These are phyloP conservation scores for Stenodema calcarata DNA, from an alignment of 2,888 invertebrate species.

Conservation along the genomic window DNA sequence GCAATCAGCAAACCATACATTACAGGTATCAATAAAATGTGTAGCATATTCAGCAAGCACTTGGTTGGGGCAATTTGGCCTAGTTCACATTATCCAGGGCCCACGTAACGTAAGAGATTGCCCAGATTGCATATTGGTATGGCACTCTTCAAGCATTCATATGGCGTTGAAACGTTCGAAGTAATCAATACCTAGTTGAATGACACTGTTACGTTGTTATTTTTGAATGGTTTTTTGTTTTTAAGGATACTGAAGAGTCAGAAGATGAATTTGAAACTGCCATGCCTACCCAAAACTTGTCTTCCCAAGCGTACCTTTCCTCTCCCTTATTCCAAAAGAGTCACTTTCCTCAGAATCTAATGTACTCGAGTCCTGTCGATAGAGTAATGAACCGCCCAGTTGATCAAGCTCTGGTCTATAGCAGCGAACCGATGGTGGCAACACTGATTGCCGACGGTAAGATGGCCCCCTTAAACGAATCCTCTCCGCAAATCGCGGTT, in stretches of 20 bases:
- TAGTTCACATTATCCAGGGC: too few relatives aligned
- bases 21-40: too few relatives aligned
- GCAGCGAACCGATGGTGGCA: neutral
- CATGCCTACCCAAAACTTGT: neutral
- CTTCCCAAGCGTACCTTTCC: neutral
- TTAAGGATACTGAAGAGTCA: slow-evolving; percentile 46
- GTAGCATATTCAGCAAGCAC: too few relatives aligned
- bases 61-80: too few relatives aligned
- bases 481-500: neutral
- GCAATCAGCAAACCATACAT: too few relatives aligned
- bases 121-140: too few relatives aligned
- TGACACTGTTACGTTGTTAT: neutral
- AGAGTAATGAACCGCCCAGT: neutral
- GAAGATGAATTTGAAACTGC: slow-evolving; percentile 39
- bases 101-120: too few relatives aligned
- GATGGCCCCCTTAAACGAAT: neutral
- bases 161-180: too few relatives aligned
- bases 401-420: neutral
- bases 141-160: too few relatives aligned
- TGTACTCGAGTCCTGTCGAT: neutral
- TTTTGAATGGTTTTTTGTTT: neutral
- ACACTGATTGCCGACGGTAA: neutral
- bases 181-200: too few relatives aligned
- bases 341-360: neutral
- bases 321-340: neutral